These are phyloP conservation scores for Megastigmus dorsalis DNA, from an alignment of 2,888 invertebrate genomes.

Conservation along the genomic window DNA sequence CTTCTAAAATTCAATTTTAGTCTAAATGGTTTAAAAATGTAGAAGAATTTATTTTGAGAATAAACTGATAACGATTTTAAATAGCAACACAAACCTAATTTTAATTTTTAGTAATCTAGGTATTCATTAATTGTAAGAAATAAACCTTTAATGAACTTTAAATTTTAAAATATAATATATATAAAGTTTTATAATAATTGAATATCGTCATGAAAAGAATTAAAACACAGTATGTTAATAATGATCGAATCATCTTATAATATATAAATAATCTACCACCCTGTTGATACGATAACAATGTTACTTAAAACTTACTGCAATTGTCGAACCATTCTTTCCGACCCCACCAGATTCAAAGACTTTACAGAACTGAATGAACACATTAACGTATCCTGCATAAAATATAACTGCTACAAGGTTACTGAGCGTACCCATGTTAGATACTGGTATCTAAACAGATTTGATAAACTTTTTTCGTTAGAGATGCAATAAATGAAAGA, in stretches of 20 bases:
- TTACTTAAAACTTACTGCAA: slow-evolving; percentile 87
- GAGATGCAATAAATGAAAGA: background rate
- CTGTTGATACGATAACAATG: slow-evolving; percentile 22
- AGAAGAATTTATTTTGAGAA: too few species aligned
- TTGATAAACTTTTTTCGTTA: slow-evolving; percentile 64
- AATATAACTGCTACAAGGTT: slow-evolving; percentile 75
- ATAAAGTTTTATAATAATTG: too few species aligned
- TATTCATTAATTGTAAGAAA: too few species aligned
- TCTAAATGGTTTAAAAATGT: too few species aligned
- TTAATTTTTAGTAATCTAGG: too few species aligned
- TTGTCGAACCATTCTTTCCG: slow-evolving; percentile 98
- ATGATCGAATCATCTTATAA: slow-evolving; percentile 26
- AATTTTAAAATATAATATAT: too few species aligned
- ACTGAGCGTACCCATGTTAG: slow-evolving; percentile 66
- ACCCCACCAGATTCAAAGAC: slow-evolving; percentile 90
- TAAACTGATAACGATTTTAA: too few species aligned
- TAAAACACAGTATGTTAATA: too few species aligned
- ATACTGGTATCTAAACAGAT: slow-evolving; percentile 71
- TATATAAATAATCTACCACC: slow-evolving; percentile 1
- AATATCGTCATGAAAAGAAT: too few species aligned
- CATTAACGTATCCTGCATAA: slow-evolving; percentile 79
- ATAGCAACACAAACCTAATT: too few species aligned
- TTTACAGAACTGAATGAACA: slow-evolving; percentile 82
- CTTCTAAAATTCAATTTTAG: too few species aligned
- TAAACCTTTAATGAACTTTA: too few species aligned